Base-by-base conservation (phyloP, 2,113 vertebrate species). In the Tetraodon nigroviridis region DNA sequence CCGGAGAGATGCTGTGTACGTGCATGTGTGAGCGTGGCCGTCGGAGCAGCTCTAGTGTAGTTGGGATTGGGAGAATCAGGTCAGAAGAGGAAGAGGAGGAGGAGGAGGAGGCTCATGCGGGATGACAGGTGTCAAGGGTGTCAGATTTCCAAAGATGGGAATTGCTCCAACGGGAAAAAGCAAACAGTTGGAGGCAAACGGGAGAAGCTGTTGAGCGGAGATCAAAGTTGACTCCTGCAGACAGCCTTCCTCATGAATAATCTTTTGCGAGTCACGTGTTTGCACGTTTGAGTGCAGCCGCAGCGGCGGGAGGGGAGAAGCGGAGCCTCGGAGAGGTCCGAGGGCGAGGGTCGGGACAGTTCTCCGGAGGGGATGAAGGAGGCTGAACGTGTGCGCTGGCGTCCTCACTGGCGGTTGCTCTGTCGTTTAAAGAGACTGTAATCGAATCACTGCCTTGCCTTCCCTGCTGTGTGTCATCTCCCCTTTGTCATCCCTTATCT, bases 401-500 rank as follows among this genome's bases (percentile, higher is more conserved):
- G 21, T 32, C 46, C 45, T 61, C 20, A 56, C 47, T 32, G 58
- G 16, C 24, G 47, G 18, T 73, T 45, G 45, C 51, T 74, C 51
- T 72, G 64, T 77, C 51, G 18, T 72, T 66, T 75, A 73, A 77
- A 68, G 67, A 74, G 73, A 82, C 45, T 71, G 40, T 78, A 81
- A 71, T 81, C 52, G 32, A 76, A 75, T 83, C 81, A 61, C 49
- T 51, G 54, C 58, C 8, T 74, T 58, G 58, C 57, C 75, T 76
- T 60, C 19, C 57, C 69, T 50, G 67, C 68, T 73, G 57, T 81
- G 82, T 83, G 70, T 82, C 82, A 74, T 76, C 68, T 77, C 78
- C 69, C 57, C 72, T 76, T 71, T 73, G 70, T 73, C 71, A 19
- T 75, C 18, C 64, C 57, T 84, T 82, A 75, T 84, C 82, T 76